Percentiles rank a stretch among this genome's conserved stretches.
These are phyloP conservation scores for Rhipidura dahli DNA, from an alignment of 2,113 vertebrate species.

Conservation along the genomic window DNA sequence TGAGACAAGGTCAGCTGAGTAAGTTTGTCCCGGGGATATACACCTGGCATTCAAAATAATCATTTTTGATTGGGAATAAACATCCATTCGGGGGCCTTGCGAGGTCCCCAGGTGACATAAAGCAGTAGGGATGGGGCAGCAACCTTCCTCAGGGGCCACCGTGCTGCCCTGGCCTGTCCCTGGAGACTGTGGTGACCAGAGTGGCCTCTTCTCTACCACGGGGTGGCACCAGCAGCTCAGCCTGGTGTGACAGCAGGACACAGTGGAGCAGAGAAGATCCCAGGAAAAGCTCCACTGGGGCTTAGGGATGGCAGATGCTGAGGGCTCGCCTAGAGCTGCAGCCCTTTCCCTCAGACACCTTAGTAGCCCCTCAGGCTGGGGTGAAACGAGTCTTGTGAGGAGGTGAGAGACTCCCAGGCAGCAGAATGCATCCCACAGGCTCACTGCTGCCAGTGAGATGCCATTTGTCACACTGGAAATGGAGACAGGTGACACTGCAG, in stretches of 20 bases:
- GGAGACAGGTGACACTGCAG: neutral
- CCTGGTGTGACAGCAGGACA: neutral
- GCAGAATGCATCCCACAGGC: neutral
- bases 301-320: rapidly evolving
- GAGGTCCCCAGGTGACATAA: neutral
- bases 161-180: neutral
- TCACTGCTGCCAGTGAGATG: neutral
- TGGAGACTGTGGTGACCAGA: neutral
- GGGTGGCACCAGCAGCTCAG: slow-evolving; percentile 20
- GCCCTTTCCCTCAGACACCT: neutral
- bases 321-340: neutral
- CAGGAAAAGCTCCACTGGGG: neutral
- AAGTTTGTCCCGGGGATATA: neutral
- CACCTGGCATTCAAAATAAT: neutral
- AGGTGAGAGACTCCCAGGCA: neutral
- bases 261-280: rapidly evolving
- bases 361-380: neutral
- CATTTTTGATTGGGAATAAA: neutral
- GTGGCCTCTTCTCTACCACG: neutral
- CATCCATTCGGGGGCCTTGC: neutral
- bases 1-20: neutral
- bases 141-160: neutral
- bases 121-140: neutral
- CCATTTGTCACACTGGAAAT: neutral
- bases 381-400: neutral